Conservation (phyloP, 2,113 vertebrate species). For the Arenaria interpres region DNA sequence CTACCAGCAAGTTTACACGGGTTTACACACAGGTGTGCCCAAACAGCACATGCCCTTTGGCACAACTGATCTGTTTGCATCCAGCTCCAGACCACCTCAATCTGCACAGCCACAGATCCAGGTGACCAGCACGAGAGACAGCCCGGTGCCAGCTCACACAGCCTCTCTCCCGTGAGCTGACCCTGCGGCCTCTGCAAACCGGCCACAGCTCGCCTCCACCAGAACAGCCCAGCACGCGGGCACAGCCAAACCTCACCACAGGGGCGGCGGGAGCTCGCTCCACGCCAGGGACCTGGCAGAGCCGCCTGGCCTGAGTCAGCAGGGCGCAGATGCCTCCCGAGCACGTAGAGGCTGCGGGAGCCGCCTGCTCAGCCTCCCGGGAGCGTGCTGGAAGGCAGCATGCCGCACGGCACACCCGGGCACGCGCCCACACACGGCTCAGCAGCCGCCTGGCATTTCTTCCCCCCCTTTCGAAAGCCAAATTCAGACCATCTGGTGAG, state of each 20-base stretch:
- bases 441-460: background rate
- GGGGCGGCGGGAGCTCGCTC: background rate
- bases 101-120: background rate
- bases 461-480: background rate
- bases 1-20: background rate
- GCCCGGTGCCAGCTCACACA: background rate
- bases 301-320: background rate
- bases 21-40: background rate
- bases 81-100: background rate
- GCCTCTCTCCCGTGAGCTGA: background rate
- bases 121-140: accelerated
- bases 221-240: accelerated
- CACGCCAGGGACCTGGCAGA: background rate
- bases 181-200: accelerated
- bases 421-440: background rate
- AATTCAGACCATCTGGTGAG: conserved; percentile 52
- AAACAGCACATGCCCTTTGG: background rate
- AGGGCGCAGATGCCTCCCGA: accelerated
- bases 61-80: background rate
- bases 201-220: background rate
- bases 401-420: accelerated
- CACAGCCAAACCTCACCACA: background rate
- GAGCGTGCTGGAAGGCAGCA: background rate
- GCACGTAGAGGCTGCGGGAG: background rate
- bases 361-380: background rate